Evolutionary conservation across 2,113 vertebrate species (phyloP).

Genomic region (Notothenia coriiceps): DNA sequence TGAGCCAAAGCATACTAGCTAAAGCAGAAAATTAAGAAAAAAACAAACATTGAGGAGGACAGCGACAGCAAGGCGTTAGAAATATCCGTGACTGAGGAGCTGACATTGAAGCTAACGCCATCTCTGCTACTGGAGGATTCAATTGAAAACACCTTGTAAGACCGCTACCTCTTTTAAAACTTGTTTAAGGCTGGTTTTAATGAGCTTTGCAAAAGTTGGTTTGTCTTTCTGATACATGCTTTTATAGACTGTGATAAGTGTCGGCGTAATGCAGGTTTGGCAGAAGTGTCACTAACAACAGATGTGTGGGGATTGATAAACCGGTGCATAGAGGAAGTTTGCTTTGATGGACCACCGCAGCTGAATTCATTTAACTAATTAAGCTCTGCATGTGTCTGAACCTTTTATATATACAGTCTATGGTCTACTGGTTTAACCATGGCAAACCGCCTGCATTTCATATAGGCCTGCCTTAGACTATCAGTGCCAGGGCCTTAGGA

Average conservation of each 20-base stretch:
- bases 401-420: too few relatives aligned
- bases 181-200: background rate
- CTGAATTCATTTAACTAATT: conserved; percentile 4
- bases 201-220: background rate
- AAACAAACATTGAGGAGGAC: too few relatives aligned
- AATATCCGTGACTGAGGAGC: background rate
- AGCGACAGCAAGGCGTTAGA: too few relatives aligned
- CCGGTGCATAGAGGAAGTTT: background rate
- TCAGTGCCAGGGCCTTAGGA: background rate
- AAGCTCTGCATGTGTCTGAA: background rate
- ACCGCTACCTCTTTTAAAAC: background rate
- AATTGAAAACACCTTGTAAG: conserved; percentile 9
- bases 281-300: conserved; percentile 23
- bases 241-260: background rate
- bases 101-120: background rate
- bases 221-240: background rate
- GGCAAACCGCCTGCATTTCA: background rate
- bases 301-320: conserved; percentile 22
- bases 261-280: conserved; percentile 1
- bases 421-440: too few relatives aligned
- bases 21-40: too few relatives aligned
- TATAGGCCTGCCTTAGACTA: background rate
- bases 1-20: too few relatives aligned
- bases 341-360: conserved; percentile 2
- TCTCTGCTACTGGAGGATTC: background rate